These are phyloP conservation scores for Xerus rutilus DNA, from an alignment of 2,797 vertebrate genomes.

Conservation along the genomic window DNA sequence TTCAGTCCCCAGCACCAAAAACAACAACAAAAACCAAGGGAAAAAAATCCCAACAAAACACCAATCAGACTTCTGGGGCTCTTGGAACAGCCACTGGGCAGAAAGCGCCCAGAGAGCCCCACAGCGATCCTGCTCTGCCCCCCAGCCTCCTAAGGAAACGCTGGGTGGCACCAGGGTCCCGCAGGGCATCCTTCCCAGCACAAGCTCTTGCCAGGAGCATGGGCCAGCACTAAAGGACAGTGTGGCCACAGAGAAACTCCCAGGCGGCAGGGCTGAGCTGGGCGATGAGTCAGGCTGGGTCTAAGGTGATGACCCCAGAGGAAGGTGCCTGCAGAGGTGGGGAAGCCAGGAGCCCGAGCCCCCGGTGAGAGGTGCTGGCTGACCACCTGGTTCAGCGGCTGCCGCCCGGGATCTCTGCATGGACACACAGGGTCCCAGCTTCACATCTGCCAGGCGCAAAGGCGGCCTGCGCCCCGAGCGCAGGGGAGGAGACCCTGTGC, in stretches of 20 bases:
- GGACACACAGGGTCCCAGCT: neutral
- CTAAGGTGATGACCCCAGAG: too few relatives aligned
- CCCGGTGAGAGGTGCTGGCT: too few relatives aligned
- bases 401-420: neutral
- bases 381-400: too few relatives aligned
- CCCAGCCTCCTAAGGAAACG: neutral
- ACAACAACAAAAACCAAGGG: too few relatives aligned
- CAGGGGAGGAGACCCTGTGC: neutral
- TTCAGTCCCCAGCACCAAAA: too few relatives aligned
- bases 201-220: fast-evolving
- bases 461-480: too few relatives aligned
- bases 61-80: too few relatives aligned
- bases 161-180: fast-evolving
- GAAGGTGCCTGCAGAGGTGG: too few relatives aligned
- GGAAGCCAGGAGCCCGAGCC: neutral
- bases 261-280: neutral
- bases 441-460: neutral
- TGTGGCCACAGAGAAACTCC: neutral
- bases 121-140: neutral
- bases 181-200: neutral
- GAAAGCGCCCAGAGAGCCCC: neutral
- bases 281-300: too few relatives aligned
- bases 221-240: too few relatives aligned
- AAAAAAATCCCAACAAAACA: too few relatives aligned
- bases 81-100: neutral